Base-by-base conservation (phyloP, 37 sponge, comb jelly and placozoan species). In the Dysidea cf. avara region DNA sequence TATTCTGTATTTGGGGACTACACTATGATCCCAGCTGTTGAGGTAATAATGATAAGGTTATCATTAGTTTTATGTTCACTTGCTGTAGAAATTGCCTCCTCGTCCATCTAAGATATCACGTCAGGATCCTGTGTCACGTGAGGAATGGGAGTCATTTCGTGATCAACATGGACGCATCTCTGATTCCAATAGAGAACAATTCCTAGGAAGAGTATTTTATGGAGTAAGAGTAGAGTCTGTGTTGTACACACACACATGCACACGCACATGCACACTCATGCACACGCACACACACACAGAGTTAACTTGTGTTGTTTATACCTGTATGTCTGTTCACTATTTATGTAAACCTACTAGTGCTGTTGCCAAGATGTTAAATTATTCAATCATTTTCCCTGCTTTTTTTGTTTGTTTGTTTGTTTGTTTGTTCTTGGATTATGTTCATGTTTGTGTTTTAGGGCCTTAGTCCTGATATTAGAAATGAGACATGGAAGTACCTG, bases 401-500 rank as follows among this genome's bases (percentile, higher is more conserved):
- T n/a, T n/a, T n/a, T n/a, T n/a, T n/a, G n/a, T n/a, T n/a, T n/a
- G n/a, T n/a, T n/a, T n/a, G n/a, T n/a, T n/a, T n/a, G n/a, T n/a
- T n/a, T n/a, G n/a, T n/a, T n/a, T n/a, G n/a, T n/a, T n/a, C n/a
- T n/a, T n/a, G n/a, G n/a, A n/a, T n/a, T n/a, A n/a, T n/a, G n/a
- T n/a, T n/a, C n/a, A n/a, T n/a, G n/a, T 12, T 43, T 43, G 46
- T 16, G 51, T 54, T 49, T 5, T 71, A 96, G 96, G 96, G 99
- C 37, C 63, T 95, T 48, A 75, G 69, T 20, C 68, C 64, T 31
- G 78, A 67, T 14, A 31, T 94, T 32, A 48, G 99, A 2, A 71
- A 48, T 22, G 90, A 94, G 58, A 84, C 80, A 25, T 97, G 99
- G 99, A 82, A 82, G 78, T 97, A 89, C 74, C 68, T 97, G 17